Evolutionary conservation across 1,140 invertebrate genomes (phyloP).

Genomic region (Pseudomyrmex gracilis): DNA sequence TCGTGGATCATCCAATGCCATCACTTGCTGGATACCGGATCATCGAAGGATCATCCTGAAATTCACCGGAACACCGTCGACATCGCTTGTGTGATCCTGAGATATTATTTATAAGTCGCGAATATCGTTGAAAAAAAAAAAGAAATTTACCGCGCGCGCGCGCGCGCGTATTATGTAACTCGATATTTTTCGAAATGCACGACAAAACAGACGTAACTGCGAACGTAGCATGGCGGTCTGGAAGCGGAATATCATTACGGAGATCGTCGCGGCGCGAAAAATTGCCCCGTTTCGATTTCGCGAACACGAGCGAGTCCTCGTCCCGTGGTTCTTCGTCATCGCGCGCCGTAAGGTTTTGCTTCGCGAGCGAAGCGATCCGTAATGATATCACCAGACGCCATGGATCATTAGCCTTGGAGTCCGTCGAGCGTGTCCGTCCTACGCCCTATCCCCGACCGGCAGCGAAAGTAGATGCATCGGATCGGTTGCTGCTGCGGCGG

Average conservation of each 20-base stretch:
- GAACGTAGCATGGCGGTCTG: not conserved
- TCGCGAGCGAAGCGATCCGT: constrained; percentile 25
- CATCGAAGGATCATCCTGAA: constrained; percentile 57
- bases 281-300: constrained; percentile 12
- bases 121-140: no score
- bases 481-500: constrained; percentile 5
- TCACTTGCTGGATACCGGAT: constrained; percentile 84
- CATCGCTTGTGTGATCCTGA: not conserved
- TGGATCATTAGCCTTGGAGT: constrained; percentile 46
- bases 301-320: not conserved
- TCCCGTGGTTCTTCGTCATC: not conserved
- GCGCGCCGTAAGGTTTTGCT: not conserved
- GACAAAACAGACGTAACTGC: not conserved
- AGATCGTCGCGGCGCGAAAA: constrained; percentile 7
- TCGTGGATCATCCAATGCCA: constrained; percentile 86
- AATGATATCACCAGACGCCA: constrained; percentile 52
- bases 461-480: constrained; percentile 70
- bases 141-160: no score
- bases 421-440: constrained; percentile 65
- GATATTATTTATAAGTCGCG: no score
- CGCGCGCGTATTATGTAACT: not conserved
- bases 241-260: constrained; percentile 21
- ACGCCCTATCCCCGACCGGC: not conserved
- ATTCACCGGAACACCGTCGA: not conserved
- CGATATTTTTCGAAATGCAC: not conserved